Evolutionary conservation across 2,797 vertebrate species (phyloP).

Genomic region (Eulemur mongoz): DNA sequence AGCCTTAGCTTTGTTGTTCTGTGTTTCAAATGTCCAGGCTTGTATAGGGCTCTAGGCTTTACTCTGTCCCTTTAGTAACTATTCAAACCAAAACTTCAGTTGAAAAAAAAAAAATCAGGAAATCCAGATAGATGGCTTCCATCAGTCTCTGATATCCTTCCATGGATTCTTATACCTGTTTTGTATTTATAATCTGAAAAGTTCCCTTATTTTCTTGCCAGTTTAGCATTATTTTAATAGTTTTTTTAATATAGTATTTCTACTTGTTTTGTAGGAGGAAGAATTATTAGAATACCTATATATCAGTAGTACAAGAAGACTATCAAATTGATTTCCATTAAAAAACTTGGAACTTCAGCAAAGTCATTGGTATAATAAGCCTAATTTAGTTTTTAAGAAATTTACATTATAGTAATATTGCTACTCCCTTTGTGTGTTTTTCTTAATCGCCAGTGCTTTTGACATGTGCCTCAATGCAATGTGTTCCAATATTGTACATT

Average conservation of each 20-base stretch:
- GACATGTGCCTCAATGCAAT: background rate
- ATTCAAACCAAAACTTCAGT: background rate
- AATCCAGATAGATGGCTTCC: no score
- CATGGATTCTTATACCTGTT: background rate
- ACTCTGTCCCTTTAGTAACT: background rate
- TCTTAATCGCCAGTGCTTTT: background rate
- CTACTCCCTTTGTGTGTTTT: background rate
- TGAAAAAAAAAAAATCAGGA: background rate
- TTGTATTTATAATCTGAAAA: background rate
- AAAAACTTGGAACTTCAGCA: background rate
- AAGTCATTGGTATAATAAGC: background rate
- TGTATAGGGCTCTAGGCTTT: background rate
- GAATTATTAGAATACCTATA: background rate
- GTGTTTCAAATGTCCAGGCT: background rate
- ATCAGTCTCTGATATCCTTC: background rate
- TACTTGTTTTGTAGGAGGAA: background rate
- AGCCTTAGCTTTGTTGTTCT: background rate
- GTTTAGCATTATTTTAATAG: background rate
- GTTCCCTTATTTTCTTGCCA: background rate
- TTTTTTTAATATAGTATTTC: background rate
- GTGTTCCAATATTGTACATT: background rate
- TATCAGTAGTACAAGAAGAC: background rate
- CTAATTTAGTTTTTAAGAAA: background rate
- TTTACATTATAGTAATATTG: background rate
- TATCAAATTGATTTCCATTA: background rate